Evolutionary conservation across 2,797 vertebrate species (phyloP).

Genomic region (Schizopygopsis pylzovi): DNA sequence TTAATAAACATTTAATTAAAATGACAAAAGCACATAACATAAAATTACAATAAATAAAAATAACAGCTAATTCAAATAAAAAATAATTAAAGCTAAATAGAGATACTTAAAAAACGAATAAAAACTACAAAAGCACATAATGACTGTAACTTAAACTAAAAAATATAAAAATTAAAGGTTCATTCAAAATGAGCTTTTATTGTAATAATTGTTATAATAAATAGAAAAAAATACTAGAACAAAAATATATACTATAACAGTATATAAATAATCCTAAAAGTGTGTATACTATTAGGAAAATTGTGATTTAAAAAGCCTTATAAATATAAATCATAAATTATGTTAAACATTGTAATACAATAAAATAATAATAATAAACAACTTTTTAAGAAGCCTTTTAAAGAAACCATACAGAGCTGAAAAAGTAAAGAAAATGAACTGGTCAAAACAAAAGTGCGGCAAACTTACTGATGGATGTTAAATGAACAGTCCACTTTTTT

Average conservation of each 20-base stretch:
- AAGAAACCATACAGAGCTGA: background rate
- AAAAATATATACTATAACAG: background rate
- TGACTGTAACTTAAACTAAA: background rate
- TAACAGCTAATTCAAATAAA: background rate
- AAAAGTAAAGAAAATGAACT: background rate
- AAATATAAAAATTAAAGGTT: background rate
- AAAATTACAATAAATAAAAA: background rate
- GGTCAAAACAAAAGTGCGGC: background rate
- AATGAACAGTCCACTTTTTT: no score
- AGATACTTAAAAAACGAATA: background rate
- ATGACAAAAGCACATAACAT: background rate
- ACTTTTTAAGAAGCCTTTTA: background rate
- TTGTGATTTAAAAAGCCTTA: background rate
- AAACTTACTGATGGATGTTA: background rate
- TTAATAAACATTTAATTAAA: background rate
- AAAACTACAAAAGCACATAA: background rate
- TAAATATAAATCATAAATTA: background rate
- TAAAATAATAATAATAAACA: background rate
- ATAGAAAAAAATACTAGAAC: background rate
- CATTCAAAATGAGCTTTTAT: background rate
- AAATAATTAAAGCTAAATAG: background rate
- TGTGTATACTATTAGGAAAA: background rate
- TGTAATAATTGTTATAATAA: no score
- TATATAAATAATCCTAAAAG: background rate
- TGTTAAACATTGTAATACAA: background rate